A percentile compares a stretch with the other conserved stretches of the same genome.
Conservation (phyloP, 2,888 invertebrate species). For the Onchidella celtica region DNA sequence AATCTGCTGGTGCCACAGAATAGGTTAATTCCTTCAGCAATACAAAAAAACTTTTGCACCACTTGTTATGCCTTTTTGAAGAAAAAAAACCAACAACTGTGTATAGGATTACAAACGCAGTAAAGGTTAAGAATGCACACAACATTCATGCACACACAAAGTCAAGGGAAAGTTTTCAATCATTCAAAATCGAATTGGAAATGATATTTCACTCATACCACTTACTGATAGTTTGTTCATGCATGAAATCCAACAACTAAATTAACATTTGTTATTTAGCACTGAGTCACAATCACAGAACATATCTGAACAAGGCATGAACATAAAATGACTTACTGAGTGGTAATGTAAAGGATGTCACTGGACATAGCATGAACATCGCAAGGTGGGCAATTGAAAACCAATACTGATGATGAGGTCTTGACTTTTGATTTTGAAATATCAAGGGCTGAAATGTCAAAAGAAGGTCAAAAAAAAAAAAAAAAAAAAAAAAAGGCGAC, state of each 20-base stretch:
- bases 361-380: conserved; percentile 56
- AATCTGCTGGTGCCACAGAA: neutral
- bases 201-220: no score
- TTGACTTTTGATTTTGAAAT: conserved; percentile 48
- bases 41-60: no score
- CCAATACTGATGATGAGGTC: conserved; percentile 52
- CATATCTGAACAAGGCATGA: no score
- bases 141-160: no score
- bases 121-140: neutral
- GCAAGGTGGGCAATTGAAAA: conserved; percentile 61
- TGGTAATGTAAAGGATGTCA: conserved; percentile 26
- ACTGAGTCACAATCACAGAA: no score
- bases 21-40: neutral
- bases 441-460: conserved; percentile 50
- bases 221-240: no score
- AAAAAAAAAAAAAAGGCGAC: neutral
- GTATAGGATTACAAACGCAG: neutral
- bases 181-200: no score
- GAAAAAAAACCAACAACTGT: no score
- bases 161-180: no score
- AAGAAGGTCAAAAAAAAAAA: neutral
- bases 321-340: conserved; percentile 18
- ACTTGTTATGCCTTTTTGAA: no score
- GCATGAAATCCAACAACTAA: no score
- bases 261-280: no score